phyloP scores from a whole-genome alignment of 2,888 invertebrate genomes.

The Standfussiana lucernea region DNA sequence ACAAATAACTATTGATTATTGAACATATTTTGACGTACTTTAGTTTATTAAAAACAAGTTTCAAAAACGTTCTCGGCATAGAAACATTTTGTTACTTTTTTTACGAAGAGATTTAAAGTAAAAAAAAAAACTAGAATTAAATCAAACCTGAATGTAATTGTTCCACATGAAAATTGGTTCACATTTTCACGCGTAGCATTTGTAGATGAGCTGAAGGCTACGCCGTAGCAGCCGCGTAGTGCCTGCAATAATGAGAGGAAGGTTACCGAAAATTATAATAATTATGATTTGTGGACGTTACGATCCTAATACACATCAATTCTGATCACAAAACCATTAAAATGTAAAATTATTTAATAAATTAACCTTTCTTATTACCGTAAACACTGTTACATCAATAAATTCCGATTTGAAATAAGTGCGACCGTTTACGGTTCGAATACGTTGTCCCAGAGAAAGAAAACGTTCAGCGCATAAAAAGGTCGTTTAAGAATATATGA shows the following conservation, averaged over 20 bases:
- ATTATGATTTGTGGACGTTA: neutral
- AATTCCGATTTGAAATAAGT: slow-evolving; percentile 5
- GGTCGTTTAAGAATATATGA: slow-evolving; percentile 33
- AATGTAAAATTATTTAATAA: neutral
- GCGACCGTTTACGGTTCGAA: slow-evolving; percentile 3
- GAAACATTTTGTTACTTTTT: neutral
- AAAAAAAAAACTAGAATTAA: neutral
- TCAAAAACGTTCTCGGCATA: neutral
- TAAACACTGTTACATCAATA: neutral
- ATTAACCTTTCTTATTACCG: neutral
- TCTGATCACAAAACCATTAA: too few species aligned
- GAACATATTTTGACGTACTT: neutral
- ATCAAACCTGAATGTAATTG: neutral
- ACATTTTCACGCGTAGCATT: slow-evolving; percentile 5
- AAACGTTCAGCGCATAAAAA: slow-evolving; percentile 46
- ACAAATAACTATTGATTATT: too few species aligned
- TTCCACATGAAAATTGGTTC: neutral
- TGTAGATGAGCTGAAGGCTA: neutral
- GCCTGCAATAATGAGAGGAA: neutral
- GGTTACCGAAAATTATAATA: neutral
- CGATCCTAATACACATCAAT: neutral
- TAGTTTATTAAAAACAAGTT: neutral
- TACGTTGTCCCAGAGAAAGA: slow-evolving; percentile 16
- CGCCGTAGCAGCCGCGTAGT: slow-evolving; percentile 5
- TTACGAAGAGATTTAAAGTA: neutral